Conservation (phyloP, 2,888 invertebrate species). For the Agrypnus murinus region DNA sequence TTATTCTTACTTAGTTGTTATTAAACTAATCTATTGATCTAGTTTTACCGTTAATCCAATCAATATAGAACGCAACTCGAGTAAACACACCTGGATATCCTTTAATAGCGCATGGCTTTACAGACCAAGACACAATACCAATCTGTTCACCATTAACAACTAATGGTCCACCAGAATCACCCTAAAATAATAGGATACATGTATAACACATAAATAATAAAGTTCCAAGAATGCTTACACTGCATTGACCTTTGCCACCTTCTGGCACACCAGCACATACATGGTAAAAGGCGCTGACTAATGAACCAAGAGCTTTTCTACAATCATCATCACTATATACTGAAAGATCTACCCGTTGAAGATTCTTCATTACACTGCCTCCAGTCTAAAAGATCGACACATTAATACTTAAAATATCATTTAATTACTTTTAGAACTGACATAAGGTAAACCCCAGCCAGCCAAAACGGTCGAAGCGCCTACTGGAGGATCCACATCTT, state of each 20-base stretch:
- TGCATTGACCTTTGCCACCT: constrained; percentile 60
- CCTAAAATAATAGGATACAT: no score
- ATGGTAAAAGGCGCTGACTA: constrained; percentile 16
- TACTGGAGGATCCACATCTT: background rate
- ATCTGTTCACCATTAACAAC: constrained; percentile 65
- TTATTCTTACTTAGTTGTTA: no score
- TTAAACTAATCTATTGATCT: no score
- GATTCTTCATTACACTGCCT: constrained; percentile 61
- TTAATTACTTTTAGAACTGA: background rate
- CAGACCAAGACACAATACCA: constrained; percentile 71
- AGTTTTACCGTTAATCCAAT: constrained; percentile 61
- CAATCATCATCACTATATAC: constrained; percentile 65
- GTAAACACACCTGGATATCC: constrained; percentile 71
- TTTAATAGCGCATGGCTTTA: constrained; percentile 68
- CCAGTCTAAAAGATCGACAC: constrained; percentile 16
- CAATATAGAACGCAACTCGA: constrained; percentile 65
- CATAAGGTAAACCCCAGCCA: constrained; percentile 1
- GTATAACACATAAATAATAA: no score
- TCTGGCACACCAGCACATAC: constrained; percentile 70
- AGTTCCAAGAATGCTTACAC: no score
- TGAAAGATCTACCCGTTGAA: constrained; percentile 69
- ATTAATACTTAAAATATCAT: background rate
- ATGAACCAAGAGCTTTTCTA: constrained; percentile 26
- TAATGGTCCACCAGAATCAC: constrained; percentile 70
- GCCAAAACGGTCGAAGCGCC: background rate